Percentiles rank a stretch among this genome's conserved stretches.
Evolutionary conservation across 1,140 invertebrate genomes (phyloP).

Genomic region (Vanessa atalanta): DNA sequence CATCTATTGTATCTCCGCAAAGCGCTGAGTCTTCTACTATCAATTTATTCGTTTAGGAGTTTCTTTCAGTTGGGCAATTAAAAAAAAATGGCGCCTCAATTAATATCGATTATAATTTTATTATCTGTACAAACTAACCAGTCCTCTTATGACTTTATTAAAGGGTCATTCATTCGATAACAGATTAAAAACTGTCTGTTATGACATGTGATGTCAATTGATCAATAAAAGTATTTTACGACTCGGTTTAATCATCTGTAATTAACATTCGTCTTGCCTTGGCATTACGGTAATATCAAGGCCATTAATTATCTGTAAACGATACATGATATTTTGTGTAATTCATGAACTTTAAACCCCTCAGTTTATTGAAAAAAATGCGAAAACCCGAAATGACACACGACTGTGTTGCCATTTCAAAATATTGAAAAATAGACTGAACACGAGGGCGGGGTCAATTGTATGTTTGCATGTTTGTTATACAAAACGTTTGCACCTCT

Average conservation of each 20-base stretch:
- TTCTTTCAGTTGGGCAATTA: too few species aligned
- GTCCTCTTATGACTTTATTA: background rate
- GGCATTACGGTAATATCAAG: constrained; percentile 5
- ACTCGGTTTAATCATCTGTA: background rate
- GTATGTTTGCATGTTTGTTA: too few species aligned
- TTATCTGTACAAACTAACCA: background rate
- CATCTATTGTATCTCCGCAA: too few species aligned
- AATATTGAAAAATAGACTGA: too few species aligned
- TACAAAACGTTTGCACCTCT: too few species aligned
- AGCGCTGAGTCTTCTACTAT: too few species aligned
- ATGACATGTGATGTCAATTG: constrained; percentile 2
- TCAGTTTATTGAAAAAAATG: too few species aligned
- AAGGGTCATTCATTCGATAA: constrained; percentile 8
- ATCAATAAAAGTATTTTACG: background rate
- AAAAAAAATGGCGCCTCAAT: too few species aligned
- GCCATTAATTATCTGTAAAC: background rate
- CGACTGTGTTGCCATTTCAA: too few species aligned
- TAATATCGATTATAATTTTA: background rate
- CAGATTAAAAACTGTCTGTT: background rate
- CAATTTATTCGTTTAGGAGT: too few species aligned
- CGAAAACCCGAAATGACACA: too few species aligned
- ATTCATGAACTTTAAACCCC: background rate
- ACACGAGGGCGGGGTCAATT: too few species aligned
- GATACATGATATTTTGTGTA: background rate
- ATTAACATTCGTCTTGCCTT: background rate